phyloP scores from a whole-genome alignment of 2,113 vertebrate species.

The Scomber japonicus region DNA sequence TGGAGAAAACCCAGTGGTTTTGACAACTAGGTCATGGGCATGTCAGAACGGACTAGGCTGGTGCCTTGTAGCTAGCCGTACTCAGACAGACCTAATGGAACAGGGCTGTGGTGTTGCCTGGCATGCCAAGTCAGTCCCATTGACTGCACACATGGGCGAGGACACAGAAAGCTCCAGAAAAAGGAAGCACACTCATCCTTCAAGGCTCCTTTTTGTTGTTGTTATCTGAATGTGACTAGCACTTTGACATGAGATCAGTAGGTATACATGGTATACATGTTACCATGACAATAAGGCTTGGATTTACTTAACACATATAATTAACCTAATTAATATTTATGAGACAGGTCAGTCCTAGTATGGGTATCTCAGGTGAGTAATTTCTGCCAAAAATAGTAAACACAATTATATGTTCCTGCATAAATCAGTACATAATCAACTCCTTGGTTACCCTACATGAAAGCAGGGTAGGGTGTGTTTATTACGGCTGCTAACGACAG shows the following conservation, averaged over 20 bases:
- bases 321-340: slow-evolving; percentile 68
- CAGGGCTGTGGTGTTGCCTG: slow-evolving; percentile 25
- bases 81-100: slow-evolving; percentile 22
- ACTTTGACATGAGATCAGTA: too few species aligned
- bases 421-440: slow-evolving; percentile 65
- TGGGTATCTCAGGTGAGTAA: slow-evolving; percentile 72
- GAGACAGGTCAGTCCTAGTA: slow-evolving; percentile 41
- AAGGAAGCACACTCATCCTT: neutral
- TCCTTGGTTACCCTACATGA: slow-evolving; percentile 53
- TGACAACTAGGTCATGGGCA: slow-evolving; percentile 41
- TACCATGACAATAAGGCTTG: slow-evolving; percentile 44
- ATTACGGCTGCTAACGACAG: slow-evolving; percentile 56
- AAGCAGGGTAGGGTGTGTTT: slow-evolving; percentile 48
- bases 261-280: too few species aligned
- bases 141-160: slow-evolving; percentile 26
- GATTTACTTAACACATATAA: slow-evolving; percentile 39
- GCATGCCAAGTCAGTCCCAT: slow-evolving; percentile 19
- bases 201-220: neutral
- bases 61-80: neutral
- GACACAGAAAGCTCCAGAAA: slow-evolving; percentile 20
- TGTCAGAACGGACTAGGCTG: slow-evolving; percentile 37
- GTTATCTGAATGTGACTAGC: neutral
- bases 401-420: slow-evolving; percentile 64
- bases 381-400: slow-evolving; percentile 61
- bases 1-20: slow-evolving; percentile 29